phyloP scores from a whole-genome alignment of 2,797 vertebrate genomes.

The Schizopygopsis pylzovi region DNA sequence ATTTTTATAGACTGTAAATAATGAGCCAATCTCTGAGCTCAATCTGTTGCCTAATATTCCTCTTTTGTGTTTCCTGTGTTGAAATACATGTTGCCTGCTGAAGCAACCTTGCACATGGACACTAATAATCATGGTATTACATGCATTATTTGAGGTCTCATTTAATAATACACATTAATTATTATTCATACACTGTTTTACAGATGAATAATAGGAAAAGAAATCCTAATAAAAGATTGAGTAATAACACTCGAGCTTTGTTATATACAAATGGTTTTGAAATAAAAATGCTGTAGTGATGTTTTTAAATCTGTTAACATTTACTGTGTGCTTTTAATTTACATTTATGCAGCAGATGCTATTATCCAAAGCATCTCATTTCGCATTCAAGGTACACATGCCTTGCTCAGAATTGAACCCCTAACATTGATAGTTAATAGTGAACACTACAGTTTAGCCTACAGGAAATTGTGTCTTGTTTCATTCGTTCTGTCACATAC shows the following conservation, averaged over 20 bases:
- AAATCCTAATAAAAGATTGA: neutral
- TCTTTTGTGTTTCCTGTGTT: slow-evolving; percentile 11
- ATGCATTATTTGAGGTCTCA: neutral
- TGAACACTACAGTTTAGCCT: neutral
- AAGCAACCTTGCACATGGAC: neutral
- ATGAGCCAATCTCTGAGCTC: slow-evolving; percentile 14
- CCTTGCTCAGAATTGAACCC: neutral
- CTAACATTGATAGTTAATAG: neutral
- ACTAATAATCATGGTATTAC: neutral
- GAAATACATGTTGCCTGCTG: neutral
- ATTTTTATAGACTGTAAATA: slow-evolving; percentile 6
- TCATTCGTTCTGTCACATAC: too few relatives aligned
- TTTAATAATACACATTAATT: neutral
- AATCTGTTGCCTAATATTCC: slow-evolving; percentile 9
- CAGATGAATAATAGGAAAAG: neutral
- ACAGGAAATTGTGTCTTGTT: neutral
- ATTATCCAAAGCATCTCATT: neutral
- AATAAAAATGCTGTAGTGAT: neutral
- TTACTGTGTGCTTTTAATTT: neutral
- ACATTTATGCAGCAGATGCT: neutral
- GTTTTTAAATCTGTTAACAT: neutral
- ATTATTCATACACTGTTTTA: neutral
- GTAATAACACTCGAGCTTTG: neutral
- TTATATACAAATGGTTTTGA: neutral
- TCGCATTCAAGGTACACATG: neutral